These are phyloP conservation scores for Lasioglossum figueresi DNA, from an alignment of 2,888 invertebrate species.

Conservation along the genomic window DNA sequence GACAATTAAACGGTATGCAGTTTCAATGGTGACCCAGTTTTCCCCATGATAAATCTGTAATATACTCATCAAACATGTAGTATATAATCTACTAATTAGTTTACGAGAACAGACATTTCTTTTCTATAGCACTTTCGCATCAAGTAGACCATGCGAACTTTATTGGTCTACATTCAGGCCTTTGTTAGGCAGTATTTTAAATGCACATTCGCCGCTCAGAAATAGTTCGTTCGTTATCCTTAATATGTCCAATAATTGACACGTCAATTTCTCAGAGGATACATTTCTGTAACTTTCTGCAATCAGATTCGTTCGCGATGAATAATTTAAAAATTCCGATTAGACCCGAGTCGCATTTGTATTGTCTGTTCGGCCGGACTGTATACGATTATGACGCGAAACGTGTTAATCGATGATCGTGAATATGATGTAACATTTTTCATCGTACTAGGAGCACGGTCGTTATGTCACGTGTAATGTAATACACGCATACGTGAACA, in stretches of 20 bases:
- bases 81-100: slow-evolving; percentile 1
- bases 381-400: neutral
- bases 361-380: neutral
- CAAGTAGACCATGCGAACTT: slow-evolving; percentile 11
- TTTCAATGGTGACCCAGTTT: neutral
- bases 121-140: slow-evolving; percentile 6
- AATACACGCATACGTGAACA: slow-evolving; percentile 50
- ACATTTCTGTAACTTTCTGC: neutral
- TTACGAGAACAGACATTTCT: neutral
- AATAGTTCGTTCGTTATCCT: neutral
- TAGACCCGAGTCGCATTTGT: neutral
- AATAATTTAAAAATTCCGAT: neutral
- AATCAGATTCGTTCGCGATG: neutral
- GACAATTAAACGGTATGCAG: neutral
- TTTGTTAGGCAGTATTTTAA: neutral
- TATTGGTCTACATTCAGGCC: neutral
- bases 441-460: slow-evolving; percentile 16
- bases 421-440: slow-evolving; percentile 41
- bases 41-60: neutral
- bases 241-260: neutral
- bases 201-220: neutral
- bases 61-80: neutral
- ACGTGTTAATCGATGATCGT: slow-evolving; percentile 33
- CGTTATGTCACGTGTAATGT: slow-evolving; percentile 56
- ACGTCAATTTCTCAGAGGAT: neutral